Conservation (phyloP, 35 echinoderm and acorn worm genomes). For the Apostichopus japonicus region DNA sequence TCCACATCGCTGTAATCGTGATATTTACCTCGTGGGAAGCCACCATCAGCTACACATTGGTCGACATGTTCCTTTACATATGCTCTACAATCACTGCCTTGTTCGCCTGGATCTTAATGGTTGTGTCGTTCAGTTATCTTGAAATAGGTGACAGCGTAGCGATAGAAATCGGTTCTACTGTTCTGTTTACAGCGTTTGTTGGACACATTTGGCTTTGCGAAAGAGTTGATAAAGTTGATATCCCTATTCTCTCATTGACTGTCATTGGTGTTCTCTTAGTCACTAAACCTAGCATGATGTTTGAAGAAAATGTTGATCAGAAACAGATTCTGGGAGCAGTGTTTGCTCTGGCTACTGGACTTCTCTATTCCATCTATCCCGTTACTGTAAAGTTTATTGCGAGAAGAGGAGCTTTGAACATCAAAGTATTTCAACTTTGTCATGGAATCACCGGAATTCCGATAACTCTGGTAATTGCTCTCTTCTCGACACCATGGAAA, state of each 20-base stretch:
- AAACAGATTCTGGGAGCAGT: too few relatives aligned
- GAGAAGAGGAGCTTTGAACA: background rate
- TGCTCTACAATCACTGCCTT: background rate
- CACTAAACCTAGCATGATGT: background rate
- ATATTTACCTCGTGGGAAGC: background rate
- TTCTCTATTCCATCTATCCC: background rate
- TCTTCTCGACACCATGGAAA: background rate
- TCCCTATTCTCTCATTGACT: background rate
- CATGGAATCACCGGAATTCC: slow-evolving; percentile 13
- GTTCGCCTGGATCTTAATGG: background rate
- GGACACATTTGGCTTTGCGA: slow-evolving; percentile 9
- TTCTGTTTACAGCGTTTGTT: background rate
- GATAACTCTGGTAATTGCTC: background rate
- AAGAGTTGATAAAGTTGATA: background rate
- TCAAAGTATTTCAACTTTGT: background rate
- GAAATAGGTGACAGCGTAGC: background rate
- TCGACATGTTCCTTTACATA: background rate
- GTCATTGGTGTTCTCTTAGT: background rate
- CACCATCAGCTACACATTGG: background rate
- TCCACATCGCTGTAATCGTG: too few relatives aligned
- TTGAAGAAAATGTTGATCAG: background rate
- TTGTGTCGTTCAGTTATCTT: background rate
- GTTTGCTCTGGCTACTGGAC: background rate
- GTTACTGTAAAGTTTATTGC: background rate
- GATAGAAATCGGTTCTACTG: background rate